phyloP scores from a whole-genome alignment of 2,888 invertebrate genomes.

The Schizotus pectinicornis region DNA sequence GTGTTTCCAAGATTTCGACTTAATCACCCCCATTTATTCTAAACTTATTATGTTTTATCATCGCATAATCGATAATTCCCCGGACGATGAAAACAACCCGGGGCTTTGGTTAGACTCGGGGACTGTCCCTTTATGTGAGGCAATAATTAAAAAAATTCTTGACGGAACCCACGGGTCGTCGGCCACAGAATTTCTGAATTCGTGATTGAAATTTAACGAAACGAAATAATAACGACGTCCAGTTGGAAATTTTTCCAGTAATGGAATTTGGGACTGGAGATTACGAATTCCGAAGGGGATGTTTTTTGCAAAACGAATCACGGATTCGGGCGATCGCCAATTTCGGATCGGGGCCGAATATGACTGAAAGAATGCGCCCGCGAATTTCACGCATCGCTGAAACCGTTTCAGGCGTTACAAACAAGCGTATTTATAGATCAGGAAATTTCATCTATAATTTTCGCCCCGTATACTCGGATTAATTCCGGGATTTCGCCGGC shows the following conservation, averaged over 20 bases:
- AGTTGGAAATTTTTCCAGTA: slow-evolving; percentile 45
- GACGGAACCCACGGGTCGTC: slow-evolving; percentile 13
- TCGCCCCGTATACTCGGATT: not conserved
- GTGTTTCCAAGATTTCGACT: slow-evolving; percentile 47
- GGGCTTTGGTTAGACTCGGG: too few relatives aligned
- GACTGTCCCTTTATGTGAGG: slow-evolving; percentile 9
- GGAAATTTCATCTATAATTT: not conserved
- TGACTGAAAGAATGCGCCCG: not conserved
- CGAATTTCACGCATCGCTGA: too few relatives aligned
- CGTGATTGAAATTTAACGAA: slow-evolving; percentile 48
- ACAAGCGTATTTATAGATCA: slow-evolving; percentile 13
- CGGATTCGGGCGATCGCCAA: slow-evolving; percentile 31
- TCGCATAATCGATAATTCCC: slow-evolving; percentile 23
- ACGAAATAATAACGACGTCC: slow-evolving; percentile 48
- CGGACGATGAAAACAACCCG: not conserved
- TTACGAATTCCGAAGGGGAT: slow-evolving; percentile 52
- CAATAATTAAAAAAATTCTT: slow-evolving; percentile 24
- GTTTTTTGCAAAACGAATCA: slow-evolving; percentile 37
- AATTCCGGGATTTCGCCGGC: not conserved
- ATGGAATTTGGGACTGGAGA: slow-evolving; percentile 53
- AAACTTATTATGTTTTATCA: slow-evolving; percentile 30
- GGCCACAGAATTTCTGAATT: slow-evolving; percentile 36
- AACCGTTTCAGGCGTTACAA: too few relatives aligned
- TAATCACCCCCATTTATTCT: slow-evolving; percentile 38
- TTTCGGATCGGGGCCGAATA: slow-evolving; percentile 1